Conservation (phyloP, 2,888 invertebrate genomes). For the Drosophila formosana region DNA sequence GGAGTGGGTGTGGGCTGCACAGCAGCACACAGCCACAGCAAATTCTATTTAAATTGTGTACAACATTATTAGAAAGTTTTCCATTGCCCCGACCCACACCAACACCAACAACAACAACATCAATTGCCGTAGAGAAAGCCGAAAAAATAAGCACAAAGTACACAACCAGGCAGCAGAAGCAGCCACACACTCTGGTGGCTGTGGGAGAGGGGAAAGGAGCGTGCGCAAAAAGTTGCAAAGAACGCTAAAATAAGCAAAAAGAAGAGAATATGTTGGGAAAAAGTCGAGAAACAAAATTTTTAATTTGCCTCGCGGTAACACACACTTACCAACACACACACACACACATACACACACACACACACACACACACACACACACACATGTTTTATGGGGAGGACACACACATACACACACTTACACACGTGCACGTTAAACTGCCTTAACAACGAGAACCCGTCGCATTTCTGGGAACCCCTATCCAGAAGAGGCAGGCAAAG, state of each 20-base stretch:
- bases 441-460: conserved; percentile 57
- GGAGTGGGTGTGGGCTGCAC: background rate
- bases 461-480: background rate
- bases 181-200: background rate
- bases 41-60: conserved; percentile 85
- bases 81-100: conserved; percentile 62
- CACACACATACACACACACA: conserved; percentile 32
- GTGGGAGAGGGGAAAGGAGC: conserved; percentile 5
- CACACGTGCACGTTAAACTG: conserved; percentile 37
- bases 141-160: conserved; percentile 53
- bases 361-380: conserved; percentile 36
- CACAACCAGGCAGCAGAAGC: conserved; percentile 36
- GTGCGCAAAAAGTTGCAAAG: conserved; percentile 70
- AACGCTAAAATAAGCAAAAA: conserved; percentile 57
- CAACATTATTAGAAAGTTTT: conserved; percentile 84
- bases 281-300: conserved; percentile 80
- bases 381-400: too few species aligned
- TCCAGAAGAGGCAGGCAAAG: background rate
- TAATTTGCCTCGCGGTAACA: conserved; percentile 79
- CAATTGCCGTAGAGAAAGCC: conserved; percentile 32
- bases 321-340: conserved; percentile 32
- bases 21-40: conserved; percentile 44
- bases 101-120: conserved; percentile 30
- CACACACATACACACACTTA: conserved; percentile 28
- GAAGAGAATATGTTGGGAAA: conserved; percentile 59